Percentiles rank a stretch among this genome's conserved stretches.
These are phyloP conservation scores for Embiotoca jacksoni DNA, from an alignment of 2,113 vertebrate genomes.

Conservation along the genomic window DNA sequence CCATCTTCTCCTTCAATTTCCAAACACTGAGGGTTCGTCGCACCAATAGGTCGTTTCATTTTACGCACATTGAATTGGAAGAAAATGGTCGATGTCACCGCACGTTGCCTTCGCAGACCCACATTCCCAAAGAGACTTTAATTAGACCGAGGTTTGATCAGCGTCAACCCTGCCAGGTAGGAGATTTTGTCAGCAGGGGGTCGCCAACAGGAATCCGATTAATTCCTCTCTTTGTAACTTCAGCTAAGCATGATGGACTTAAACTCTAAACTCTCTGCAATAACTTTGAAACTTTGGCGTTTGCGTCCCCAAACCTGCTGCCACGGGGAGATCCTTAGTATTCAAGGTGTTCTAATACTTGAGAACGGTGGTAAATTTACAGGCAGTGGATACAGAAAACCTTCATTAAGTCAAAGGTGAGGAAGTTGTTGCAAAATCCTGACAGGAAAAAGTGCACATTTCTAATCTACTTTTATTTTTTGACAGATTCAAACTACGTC, in stretches of 20 bases:
- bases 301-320: slow-evolving; percentile 30
- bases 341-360: no score
- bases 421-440: not conserved
- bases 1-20: no score
- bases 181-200: slow-evolving; percentile 68
- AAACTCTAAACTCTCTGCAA: slow-evolving; percentile 6
- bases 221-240: slow-evolving; percentile 22
- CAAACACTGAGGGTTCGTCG: no score
- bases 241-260: slow-evolving; percentile 60
- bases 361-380: not conserved
- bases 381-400: not conserved
- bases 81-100: not conserved
- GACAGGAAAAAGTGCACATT: no score
- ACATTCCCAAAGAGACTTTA: not conserved
- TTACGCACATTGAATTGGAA: no score
- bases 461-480: not conserved
- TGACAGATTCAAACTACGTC: not conserved
- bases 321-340: not conserved
- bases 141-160: slow-evolving; percentile 23
- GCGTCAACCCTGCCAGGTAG: slow-evolving; percentile 40
- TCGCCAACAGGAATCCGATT: slow-evolving; percentile 55
- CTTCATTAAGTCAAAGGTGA: not conserved
- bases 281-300: slow-evolving; percentile 18
- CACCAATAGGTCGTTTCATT: no score
- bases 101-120: not conserved